Evolutionary conservation across 2,888 invertebrate species (phyloP).

Genomic region (Apodemia mormo): DNA sequence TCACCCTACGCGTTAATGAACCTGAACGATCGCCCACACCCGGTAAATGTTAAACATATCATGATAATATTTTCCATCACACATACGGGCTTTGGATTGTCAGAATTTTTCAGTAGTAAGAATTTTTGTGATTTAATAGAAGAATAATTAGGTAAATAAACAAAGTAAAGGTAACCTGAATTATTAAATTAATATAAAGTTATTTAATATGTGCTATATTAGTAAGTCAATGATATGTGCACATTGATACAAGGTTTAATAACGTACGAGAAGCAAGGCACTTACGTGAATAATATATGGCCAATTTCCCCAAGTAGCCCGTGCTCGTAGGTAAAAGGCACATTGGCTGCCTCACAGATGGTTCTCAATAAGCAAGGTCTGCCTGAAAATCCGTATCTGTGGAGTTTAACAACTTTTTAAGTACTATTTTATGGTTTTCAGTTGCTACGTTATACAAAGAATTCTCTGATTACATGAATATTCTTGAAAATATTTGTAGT

Average conservation of each 20-base stretch:
- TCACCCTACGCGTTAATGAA: too few relatives aligned
- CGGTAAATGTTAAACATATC: too few relatives aligned
- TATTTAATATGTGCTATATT: not conserved
- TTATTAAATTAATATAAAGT: not conserved
- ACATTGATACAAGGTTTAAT: slow-evolving; percentile 33
- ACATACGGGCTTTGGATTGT: too few relatives aligned
- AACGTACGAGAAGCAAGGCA: slow-evolving; percentile 60
- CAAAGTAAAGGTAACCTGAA: not conserved
- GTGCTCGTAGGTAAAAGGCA: slow-evolving; percentile 85
- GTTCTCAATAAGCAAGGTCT: slow-evolving; percentile 87
- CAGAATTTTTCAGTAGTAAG: too few relatives aligned
- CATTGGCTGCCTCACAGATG: slow-evolving; percentile 88
- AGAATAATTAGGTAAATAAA: too few relatives aligned
- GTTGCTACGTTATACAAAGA: not conserved
- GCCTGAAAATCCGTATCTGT: slow-evolving; percentile 84
- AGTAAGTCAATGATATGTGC: not conserved
- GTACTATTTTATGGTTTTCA: slow-evolving; percentile 20
- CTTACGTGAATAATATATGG: slow-evolving; percentile 89
- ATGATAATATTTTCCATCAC: too few relatives aligned
- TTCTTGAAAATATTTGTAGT: not conserved
- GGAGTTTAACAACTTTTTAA: slow-evolving; percentile 42
- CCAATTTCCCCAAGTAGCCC: slow-evolving; percentile 88
- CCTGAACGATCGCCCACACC: too few relatives aligned
- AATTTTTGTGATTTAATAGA: too few relatives aligned
- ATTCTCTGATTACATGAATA: not conserved